These are phyloP conservation scores for Aromia moschata DNA, from an alignment of 2,888 invertebrate species.

Conservation along the genomic window DNA sequence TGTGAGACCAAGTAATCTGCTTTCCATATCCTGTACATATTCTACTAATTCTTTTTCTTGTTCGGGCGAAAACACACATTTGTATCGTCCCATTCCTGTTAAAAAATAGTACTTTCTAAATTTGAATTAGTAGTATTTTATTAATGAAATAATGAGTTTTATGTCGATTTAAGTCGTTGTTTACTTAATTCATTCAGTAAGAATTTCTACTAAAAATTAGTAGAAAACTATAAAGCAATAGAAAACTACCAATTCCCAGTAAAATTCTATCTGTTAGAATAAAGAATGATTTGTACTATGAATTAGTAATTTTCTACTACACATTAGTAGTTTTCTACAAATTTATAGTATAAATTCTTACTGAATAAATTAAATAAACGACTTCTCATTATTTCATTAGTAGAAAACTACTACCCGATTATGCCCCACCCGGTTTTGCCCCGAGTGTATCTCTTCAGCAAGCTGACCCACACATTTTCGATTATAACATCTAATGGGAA, in stretches of 20 bases:
- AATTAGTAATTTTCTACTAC: background rate
- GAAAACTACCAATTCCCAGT: background rate
- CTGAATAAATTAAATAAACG: background rate
- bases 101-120: no score
- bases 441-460: no score
- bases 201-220: constrained; percentile 1
- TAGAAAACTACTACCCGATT: background rate
- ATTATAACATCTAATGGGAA: background rate
- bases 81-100: no score
- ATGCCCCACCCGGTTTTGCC: background rate
- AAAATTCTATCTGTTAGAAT: background rate
- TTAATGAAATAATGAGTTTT: no score
- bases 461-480: background rate
- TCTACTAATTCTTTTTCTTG: no score
- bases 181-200: background rate
- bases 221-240: constrained; percentile 3
- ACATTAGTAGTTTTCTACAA: background rate
- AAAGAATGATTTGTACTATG: background rate
- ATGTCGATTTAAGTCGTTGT: background rate
- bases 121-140: no score
- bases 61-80: no score
- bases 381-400: background rate
- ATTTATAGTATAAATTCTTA: background rate
- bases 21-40: no score
- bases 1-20: no score